phyloP scores from a whole-genome alignment of 2,113 vertebrate genomes.

The Tinamus guttatus region DNA sequence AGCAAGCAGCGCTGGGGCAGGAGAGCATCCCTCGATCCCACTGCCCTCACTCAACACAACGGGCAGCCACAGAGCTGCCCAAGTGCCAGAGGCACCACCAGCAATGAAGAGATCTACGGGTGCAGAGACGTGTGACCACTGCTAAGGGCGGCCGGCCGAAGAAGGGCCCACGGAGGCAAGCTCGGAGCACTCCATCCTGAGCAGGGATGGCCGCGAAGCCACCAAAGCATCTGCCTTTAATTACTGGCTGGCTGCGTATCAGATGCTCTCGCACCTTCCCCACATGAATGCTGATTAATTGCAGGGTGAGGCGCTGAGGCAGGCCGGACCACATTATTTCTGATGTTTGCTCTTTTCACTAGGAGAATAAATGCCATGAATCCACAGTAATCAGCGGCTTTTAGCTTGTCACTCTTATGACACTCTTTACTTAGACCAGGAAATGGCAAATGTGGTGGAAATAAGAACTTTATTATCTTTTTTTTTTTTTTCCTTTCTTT shows the following conservation, averaged over 20 bases:
- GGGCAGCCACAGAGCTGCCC: not conserved
- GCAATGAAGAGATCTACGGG: no score
- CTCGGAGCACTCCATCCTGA: not conserved
- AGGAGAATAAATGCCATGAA: constrained; percentile 75
- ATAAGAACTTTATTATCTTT: constrained; percentile 75
- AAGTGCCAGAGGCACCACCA: not conserved
- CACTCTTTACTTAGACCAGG: constrained; percentile 77
- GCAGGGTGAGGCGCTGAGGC: constrained; percentile 75
- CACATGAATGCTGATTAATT: constrained; percentile 79
- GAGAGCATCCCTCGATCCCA: not conserved
- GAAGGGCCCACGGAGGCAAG: not conserved
- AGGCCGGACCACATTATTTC: constrained; percentile 76
- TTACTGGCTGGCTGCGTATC: constrained; percentile 66
- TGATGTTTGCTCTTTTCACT: constrained; percentile 76
- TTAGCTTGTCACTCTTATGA: constrained; percentile 78
- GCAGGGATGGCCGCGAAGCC: not conserved
- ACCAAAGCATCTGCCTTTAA: constrained; percentile 73
- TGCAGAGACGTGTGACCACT: not conserved
- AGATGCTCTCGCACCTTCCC: constrained; percentile 66
- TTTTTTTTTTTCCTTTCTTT: not conserved
- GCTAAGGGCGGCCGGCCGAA: fast-evolving
- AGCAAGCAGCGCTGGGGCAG: not conserved
- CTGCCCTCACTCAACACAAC: not conserved
- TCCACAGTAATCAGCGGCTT: constrained; percentile 77
- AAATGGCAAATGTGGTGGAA: constrained; percentile 79